phyloP scores from a whole-genome alignment of 2,113 vertebrate species.

The Asarcornis scutulata region DNA sequence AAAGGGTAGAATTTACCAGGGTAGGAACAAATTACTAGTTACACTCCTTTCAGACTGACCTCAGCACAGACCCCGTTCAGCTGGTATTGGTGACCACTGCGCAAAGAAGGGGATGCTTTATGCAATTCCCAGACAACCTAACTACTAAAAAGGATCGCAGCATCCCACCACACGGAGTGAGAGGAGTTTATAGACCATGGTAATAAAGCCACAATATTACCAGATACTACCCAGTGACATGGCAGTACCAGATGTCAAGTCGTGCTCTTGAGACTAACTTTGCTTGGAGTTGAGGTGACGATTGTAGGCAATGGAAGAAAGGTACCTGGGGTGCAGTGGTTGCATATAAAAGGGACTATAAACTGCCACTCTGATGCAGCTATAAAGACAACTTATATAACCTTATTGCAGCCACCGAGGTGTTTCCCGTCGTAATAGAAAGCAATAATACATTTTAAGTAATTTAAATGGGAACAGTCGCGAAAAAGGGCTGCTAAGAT shows the following conservation, averaged over 20 bases:
- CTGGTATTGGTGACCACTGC: neutral
- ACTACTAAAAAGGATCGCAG: neutral
- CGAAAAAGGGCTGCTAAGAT: neutral
- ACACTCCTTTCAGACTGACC: neutral
- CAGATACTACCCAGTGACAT: neutral
- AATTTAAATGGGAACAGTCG: neutral
- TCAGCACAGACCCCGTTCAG: neutral
- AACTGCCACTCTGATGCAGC: neutral
- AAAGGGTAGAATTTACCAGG: neutral
- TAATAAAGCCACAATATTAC: neutral
- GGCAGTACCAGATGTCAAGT: neutral
- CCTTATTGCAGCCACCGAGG: neutral
- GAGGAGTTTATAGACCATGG: neutral
- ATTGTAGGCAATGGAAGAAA: neutral
- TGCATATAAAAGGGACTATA: neutral
- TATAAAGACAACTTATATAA: neutral
- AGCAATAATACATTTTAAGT: neutral
- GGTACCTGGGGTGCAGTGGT: neutral
- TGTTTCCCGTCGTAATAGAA: neutral
- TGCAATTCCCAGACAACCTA: neutral
- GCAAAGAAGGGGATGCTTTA: neutral
- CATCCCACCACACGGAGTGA: neutral
- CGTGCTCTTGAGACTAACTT: accelerated
- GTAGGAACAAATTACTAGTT: neutral
- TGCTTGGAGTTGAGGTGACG: neutral